Percentiles rank a stretch among this genome's conserved stretches.
These are phyloP conservation scores for Sturnus vulgaris DNA, from an alignment of 2,113 vertebrate species.

Conservation along the genomic window DNA sequence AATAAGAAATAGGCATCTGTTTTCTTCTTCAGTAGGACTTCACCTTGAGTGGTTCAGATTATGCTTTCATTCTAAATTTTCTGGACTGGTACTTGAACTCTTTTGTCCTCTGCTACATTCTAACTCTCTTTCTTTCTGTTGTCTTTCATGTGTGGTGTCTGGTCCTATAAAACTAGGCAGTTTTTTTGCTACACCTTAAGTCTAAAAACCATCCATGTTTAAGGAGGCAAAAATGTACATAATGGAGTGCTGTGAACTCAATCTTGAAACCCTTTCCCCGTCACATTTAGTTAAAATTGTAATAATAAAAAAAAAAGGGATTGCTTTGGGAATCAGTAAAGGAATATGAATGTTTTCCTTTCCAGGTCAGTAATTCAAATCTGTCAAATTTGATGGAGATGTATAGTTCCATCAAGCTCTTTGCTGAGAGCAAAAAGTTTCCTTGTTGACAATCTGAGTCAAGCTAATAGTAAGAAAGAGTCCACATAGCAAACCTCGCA, in stretches of 20 bases:
- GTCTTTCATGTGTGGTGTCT: background rate
- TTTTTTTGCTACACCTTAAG: background rate
- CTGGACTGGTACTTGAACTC: background rate
- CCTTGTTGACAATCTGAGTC: background rate
- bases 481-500: background rate
- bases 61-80: background rate
- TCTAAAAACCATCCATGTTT: background rate
- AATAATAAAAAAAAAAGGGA: background rate
- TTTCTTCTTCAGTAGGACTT: background rate
- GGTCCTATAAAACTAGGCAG: background rate
- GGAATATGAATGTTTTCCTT: background rate
- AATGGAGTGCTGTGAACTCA: background rate
- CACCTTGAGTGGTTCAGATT: background rate
- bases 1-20: background rate
- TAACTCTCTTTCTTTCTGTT: background rate
- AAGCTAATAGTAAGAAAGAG: background rate
- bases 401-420: background rate
- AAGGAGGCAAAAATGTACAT: background rate
- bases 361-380: conserved; percentile 5
- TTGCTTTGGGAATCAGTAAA: background rate
- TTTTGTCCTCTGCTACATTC: background rate
- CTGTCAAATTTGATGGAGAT: background rate
- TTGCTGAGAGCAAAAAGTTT: background rate
- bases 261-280: background rate
- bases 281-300: background rate